phyloP scores from a whole-genome alignment of 2,888 invertebrate species.

The Trachelus iudaicus region DNA sequence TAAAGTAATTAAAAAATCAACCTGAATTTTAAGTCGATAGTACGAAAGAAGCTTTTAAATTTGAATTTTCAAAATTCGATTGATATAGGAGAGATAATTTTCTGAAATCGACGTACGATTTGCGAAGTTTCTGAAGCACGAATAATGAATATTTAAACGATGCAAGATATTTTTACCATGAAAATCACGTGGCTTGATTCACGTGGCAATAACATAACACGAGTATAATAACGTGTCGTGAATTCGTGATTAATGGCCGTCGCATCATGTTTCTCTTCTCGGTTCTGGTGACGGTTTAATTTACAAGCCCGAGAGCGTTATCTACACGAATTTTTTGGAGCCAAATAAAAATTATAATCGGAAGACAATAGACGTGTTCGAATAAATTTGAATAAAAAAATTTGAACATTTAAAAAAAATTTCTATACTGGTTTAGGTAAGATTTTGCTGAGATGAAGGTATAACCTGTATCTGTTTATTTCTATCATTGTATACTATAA shows the following conservation, averaged over 20 bases:
- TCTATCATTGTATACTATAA: background rate
- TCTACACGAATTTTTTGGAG: background rate
- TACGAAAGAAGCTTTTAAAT: background rate
- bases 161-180: no score
- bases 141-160: background rate
- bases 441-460: background rate
- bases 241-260: background rate
- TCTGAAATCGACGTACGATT: background rate
- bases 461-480: background rate
- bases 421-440: no score
- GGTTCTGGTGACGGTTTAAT: conserved; percentile 28
- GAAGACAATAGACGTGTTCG: background rate
- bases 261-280: background rate
- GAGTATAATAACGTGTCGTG: background rate
- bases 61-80: background rate
- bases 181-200: no score
- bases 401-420: no score
- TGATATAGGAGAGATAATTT: no score
- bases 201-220: no score
- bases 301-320: conserved; percentile 29
- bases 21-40: background rate
- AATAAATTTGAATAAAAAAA: conserved; percentile 9
- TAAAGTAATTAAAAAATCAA: background rate
- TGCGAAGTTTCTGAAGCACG: background rate
- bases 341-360: background rate